phyloP scores from a whole-genome alignment of 2,113 vertebrate species.

The Chamaetylas fuelleborni region DNA sequence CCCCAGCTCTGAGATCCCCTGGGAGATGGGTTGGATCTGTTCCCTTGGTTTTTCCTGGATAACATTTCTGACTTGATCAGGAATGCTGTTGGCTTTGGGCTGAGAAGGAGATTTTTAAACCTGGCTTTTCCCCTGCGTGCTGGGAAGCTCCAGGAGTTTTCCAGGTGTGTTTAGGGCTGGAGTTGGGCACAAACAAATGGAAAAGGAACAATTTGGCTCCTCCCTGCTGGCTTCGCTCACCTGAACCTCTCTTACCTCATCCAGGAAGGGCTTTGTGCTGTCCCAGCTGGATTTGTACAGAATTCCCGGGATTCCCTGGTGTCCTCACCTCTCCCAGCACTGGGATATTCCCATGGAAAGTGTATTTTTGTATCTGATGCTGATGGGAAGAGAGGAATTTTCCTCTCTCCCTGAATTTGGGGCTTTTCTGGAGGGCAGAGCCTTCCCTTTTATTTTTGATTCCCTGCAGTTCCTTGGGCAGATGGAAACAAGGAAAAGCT shows the following conservation, averaged over 20 bases:
- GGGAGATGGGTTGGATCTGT: fast-evolving
- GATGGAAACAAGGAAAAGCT: neutral
- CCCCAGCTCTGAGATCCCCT: neutral
- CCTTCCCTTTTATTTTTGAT: neutral
- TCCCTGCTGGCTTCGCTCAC: fast-evolving
- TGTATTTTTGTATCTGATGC: conserved; percentile 4
- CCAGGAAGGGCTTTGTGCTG: neutral
- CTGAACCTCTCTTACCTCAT: neutral
- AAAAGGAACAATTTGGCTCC: neutral
- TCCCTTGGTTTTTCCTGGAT: neutral
- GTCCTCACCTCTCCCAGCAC: neutral
- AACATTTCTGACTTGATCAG: fast-evolving
- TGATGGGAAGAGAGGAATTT: neutral
- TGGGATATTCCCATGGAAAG: neutral
- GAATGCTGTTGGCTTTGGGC: neutral
- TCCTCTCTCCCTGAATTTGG: neutral
- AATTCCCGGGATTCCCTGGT: neutral
- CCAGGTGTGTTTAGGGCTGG: fast-evolving
- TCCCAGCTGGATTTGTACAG: neutral
- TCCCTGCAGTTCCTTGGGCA: neutral
- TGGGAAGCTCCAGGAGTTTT: neutral
- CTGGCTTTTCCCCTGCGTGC: fast-evolving
- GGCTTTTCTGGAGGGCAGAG: neutral
- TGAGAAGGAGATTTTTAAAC: fast-evolving
- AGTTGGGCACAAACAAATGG: neutral